phyloP scores from a whole-genome alignment of 2,888 invertebrate genomes.

The Osedax frankpressi region DNA sequence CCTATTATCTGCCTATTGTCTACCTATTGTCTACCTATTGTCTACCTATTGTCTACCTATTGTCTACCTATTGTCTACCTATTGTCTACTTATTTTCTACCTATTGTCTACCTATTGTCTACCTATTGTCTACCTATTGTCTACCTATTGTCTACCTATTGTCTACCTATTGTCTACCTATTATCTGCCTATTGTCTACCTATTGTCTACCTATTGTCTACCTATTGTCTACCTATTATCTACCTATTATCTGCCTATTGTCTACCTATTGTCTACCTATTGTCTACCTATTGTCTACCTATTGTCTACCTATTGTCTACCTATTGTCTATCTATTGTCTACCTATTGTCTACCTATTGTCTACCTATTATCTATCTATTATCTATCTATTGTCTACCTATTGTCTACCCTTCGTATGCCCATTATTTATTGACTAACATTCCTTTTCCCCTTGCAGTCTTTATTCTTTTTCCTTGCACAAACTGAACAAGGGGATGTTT shows the following conservation, averaged over 20 bases:
- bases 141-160: neutral
- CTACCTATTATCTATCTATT: neutral
- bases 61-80: neutral
- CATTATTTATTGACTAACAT: neutral
- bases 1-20: neutral
- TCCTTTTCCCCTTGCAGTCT: slow-evolving; percentile 49
- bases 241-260: neutral
- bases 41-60: neutral
- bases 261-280: neutral
- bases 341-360: neutral
- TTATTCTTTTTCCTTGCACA: slow-evolving; percentile 99
- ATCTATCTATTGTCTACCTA: neutral
- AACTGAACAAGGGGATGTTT: slow-evolving; percentile 93
- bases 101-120: neutral
- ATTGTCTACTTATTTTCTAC: neutral
- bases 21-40: neutral
- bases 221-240: neutral
- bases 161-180: neutral
- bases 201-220: neutral
- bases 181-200: neutral
- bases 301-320: neutral
- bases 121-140: neutral
- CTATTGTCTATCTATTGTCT: neutral
- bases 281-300: neutral
- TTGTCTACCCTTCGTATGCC: neutral